Evolutionary conservation across 2,113 vertebrate species (phyloP), one percentile per base, ranked within the genome.

Genomic region (Emydura subglobosa): DNA sequence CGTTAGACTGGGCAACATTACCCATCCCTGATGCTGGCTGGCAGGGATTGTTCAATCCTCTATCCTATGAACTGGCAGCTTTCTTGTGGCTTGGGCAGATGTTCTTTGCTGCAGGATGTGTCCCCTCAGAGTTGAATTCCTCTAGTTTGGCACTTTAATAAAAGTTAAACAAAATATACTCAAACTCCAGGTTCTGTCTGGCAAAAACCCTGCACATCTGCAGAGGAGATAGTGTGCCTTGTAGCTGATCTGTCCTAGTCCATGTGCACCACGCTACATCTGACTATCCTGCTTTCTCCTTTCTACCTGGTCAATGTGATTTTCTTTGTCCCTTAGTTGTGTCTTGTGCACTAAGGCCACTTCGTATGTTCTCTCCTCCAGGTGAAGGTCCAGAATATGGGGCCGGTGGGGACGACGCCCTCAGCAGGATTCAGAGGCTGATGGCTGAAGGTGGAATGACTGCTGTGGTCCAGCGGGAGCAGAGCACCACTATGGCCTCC

Each of bases 361-460:
- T 90, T 93, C n/a, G 83, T 53, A 65, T 94, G n/a, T 78, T 96
- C 94, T 96, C 90, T 97, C 85, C 94, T 97, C 55, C 96, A 98
- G 99, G 98, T 12, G 99, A 99, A 94, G 98, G 99, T 79, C 95
- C 98, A 0, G 99, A 99, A 65, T 98, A 98, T 0, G 98, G 97
- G 12, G 96, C 97, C 39, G 55, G 96, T 3, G 98, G 99, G 0
- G 99, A 99, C 74, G 99, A 99, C 39, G 99, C 99, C 27, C 98
- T 99, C 95, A 99, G 99, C 0, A 98, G 99, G 31, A 99, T 99
- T 97, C 99, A 99, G 53, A 98, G 99, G 72, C 98, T 99, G 90
- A 99, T 99, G 93, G 99, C 99, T 0, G 99, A 99, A 92, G 99
- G 99, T 2, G 99, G 99, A 16, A 99, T 99, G 99, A 99, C 99